phyloP scores from a whole-genome alignment of 2,797 vertebrate genomes.

The Mormyrops attenuatus region DNA sequence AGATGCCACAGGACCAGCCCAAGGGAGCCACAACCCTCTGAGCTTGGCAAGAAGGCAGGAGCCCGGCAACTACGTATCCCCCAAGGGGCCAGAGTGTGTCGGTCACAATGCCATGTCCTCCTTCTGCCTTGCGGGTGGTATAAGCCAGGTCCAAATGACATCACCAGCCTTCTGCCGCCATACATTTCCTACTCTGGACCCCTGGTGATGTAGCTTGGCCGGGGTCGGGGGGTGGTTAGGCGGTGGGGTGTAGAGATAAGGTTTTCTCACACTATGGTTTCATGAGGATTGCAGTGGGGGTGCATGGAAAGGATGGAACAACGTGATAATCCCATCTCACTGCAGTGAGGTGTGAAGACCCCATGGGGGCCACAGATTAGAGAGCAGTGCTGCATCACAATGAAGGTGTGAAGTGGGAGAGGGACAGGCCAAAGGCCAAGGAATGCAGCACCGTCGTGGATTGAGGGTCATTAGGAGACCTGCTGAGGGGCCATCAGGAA shows the following conservation, averaged over 20 bases:
- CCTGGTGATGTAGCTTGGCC: neutral
- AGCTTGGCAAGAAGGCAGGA: neutral
- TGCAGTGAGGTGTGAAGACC: constrained; percentile 53
- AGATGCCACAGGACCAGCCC: too few relatives aligned
- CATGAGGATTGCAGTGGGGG: constrained; percentile 16
- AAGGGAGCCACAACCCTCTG: neutral
- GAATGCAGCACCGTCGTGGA: constrained; percentile 27
- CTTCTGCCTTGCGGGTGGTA: constrained; percentile 14
- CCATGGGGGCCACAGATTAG: constrained; percentile 38
- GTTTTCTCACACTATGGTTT: neutral
- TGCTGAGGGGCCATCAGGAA: constrained; percentile 31
- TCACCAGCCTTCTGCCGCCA: neutral
- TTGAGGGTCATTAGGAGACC: constrained; percentile 37
- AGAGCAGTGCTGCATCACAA: constrained; percentile 41
- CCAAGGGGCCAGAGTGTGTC: constrained; percentile 18
- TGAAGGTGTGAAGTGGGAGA: constrained; percentile 41
- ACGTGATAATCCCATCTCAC: constrained; percentile 35
- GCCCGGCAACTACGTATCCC: neutral
- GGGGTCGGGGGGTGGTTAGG: neutral
- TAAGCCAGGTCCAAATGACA: neutral
- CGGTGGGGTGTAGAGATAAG: neutral
- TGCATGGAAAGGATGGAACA: neutral
- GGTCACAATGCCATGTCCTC: constrained; percentile 8
- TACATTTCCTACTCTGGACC: neutral
- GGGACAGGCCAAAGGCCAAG: constrained; percentile 28